Evolutionary conservation across 2,797 vertebrate genomes (phyloP), one percentile per base, ranked within the genome.

Genomic region (Hydrolagus colliei): DNA sequence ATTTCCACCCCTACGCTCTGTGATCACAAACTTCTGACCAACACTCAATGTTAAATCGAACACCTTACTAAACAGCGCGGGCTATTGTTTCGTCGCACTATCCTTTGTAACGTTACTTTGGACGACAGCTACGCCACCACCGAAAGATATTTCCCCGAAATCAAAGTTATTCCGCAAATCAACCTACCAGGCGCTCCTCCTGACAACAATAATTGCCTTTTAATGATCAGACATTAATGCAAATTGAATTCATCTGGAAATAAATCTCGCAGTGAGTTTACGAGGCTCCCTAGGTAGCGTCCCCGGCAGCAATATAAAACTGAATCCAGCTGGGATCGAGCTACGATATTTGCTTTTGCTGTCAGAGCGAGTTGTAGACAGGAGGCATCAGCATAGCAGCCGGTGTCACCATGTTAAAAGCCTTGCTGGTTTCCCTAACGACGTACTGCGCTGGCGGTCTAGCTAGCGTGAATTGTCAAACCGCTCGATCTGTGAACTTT

Each of bases 161-260:
- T 84, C 79, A 20, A 67, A 11, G 14, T 18, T 71, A 68, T 71
- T 71, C 79, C 41, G 65, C 79, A 68, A 63, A 84, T 90, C 90
- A 89, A 90, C 87, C 87, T 88, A 89, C 87, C 88, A 86, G 87
- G 71, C 32, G 89, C 87, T 88, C 88, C 87, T 88, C 89, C 88
- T 89, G 89, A 87, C 87, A 87, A 89, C 86, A 88, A 89, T 95
- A 95, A 96, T 95, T 93, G 91, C 88, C 91, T 94, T 94, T 94
- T 95, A 95, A 96, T 94, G 93, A 93, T 91, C 90, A 88, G 82
- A 86, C 92, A 93, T 94, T 91, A 93, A 93, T 93, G 93, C 89
- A 94, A 94, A 95, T 92, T 90, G 88, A 89, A 91, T 91, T 90
- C 90, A 91, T 87, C 87, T 88, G 88, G 90, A 92, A 91, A 91